Conservation (phyloP, 1,140 invertebrate genomes). For the Caerostris extrusa region DNA sequence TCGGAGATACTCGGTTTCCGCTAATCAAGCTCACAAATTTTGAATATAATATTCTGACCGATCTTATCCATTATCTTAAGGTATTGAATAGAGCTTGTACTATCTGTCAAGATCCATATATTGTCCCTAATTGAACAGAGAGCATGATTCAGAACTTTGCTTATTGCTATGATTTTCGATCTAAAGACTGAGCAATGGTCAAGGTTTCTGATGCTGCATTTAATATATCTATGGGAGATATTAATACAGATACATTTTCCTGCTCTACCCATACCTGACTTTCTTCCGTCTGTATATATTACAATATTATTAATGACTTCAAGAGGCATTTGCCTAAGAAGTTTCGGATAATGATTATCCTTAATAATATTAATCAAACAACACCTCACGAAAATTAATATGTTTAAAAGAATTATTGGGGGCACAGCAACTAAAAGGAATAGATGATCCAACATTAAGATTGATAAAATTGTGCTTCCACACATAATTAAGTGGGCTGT, state of each 20-base stretch:
- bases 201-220: neutral
- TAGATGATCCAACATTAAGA: neutral
- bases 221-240: neutral
- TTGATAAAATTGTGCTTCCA: neutral
- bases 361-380: too few relatives aligned
- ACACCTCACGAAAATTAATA: neutral
- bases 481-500: neutral
- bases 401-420: neutral
- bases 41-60: neutral
- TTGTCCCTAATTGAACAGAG: neutral
- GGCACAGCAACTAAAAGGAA: neutral
- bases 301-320: neutral
- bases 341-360: neutral
- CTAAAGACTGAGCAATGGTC: constrained; percentile 7
- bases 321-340: neutral
- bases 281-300: neutral
- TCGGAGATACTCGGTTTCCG: too few relatives aligned
- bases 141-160: neutral
- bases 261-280: neutral
- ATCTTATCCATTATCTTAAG: neutral
- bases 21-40: neutral
- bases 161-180: neutral
- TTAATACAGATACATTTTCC: neutral
- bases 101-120: neutral
- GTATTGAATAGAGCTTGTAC: too few relatives aligned